phyloP scores from a whole-genome alignment of 1,140 invertebrate species.

The Fopius arisanus region DNA sequence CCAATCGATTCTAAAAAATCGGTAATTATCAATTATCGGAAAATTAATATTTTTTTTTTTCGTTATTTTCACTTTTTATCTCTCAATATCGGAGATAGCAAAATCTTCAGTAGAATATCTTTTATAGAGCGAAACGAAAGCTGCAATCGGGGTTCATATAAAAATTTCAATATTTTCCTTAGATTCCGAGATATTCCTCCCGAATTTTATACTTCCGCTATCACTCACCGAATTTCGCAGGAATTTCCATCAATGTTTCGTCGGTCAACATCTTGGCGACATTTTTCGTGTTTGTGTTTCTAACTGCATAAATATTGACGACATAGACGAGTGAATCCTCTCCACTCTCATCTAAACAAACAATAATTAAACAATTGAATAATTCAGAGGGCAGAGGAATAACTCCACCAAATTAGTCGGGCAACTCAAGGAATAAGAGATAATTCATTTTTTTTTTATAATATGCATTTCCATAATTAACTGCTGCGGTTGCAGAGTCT shows the following conservation, averaged over 20 bases:
- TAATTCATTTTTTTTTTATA: too few relatives aligned
- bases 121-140: too few relatives aligned
- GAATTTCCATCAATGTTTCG: not conserved
- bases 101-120: too few relatives aligned
- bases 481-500: too few relatives aligned
- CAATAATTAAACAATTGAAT: not conserved
- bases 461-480: too few relatives aligned
- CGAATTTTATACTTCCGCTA: not conserved
- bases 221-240: constrained; percentile 6
- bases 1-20: constrained; percentile 19
- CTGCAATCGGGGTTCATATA: not conserved
- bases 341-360: not conserved
- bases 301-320: constrained; percentile 21
- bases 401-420: not conserved
- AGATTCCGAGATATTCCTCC: too few relatives aligned
- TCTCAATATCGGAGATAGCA: too few relatives aligned
- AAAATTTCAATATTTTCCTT: too few relatives aligned
- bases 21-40: not conserved
- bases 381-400: too few relatives aligned
- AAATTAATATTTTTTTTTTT: too few relatives aligned
- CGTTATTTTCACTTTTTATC: not conserved
- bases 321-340: constrained; percentile 18
- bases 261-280: constrained; percentile 12
- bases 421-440: too few relatives aligned
- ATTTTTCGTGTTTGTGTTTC: not conserved